These are phyloP conservation scores for Agapostemon virescens DNA, from an alignment of 2,888 invertebrate species.

Conservation along the genomic window DNA sequence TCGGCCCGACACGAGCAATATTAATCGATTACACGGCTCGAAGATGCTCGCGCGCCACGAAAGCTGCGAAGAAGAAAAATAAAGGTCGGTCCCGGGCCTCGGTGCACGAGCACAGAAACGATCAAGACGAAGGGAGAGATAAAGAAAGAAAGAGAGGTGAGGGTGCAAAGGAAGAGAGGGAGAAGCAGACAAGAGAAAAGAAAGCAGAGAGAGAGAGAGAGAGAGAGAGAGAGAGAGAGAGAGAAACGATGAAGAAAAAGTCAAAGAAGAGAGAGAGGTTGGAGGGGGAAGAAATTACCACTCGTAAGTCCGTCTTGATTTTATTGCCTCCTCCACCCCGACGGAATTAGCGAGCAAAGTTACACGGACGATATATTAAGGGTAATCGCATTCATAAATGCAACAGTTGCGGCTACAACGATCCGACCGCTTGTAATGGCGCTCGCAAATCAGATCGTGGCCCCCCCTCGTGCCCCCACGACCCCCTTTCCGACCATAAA, in stretches of 20 bases:
- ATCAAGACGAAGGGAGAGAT: background rate
- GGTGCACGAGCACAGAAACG: conserved; percentile 2
- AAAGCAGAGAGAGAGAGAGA: background rate
- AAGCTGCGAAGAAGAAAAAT: conserved; percentile 14
- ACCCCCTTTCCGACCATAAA: conserved; percentile 61
- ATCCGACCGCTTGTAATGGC: conserved; percentile 54
- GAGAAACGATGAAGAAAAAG: background rate
- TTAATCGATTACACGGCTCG: conserved; percentile 11
- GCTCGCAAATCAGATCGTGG: conserved; percentile 63
- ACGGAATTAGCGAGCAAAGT: conserved; percentile 60
- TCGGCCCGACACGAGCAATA: conserved; percentile 16
- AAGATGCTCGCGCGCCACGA: conserved; percentile 10
- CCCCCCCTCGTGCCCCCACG: conserved; percentile 11
- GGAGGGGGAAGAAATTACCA: conserved; percentile 16
- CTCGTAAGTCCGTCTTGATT: conserved; percentile 55
- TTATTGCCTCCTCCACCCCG: conserved; percentile 51
- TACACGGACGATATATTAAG: conserved; percentile 70
- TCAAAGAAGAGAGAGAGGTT: background rate
- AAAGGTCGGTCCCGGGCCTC: background rate
- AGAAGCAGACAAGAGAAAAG: background rate
- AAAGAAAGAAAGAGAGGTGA: background rate
- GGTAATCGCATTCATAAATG: conserved; percentile 73
- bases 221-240: conserved; percentile 8
- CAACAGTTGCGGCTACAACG: conserved; percentile 70
- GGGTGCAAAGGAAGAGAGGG: too few species aligned